Base-by-base conservation (phyloP, 2,113 vertebrate species). In the Saccopteryx bilineata region DNA sequence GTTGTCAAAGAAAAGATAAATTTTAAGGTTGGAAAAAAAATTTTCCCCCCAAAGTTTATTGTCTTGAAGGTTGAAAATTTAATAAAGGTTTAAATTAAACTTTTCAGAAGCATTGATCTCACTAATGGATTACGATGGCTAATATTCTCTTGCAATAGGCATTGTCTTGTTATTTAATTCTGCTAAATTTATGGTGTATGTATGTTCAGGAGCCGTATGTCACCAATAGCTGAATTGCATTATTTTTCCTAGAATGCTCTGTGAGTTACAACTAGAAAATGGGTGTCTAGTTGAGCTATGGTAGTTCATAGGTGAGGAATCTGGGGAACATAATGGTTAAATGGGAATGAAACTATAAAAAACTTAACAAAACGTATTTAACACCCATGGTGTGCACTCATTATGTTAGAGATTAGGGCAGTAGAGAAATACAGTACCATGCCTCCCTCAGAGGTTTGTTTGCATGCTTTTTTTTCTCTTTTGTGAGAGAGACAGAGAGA, bases 1-100 rank as follows among this genome's bases (percentile, higher is more conserved):
- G 95, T 95, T 94, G 87, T 48, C 96, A 87, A 98, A 93, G 90
- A 13, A 88, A 98, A 92, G 61, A n/a, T 23, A 48, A 63, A 90
- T 74, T 94, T 87, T 39, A 39, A 39, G 39, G 39, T 39, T 39
- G 39, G 39, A 39, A 39, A 39, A 39, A 39, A 39, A 39, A 39
- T 39, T 39, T 39, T 39, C 39, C 3, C 39, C 39, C 39, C 39
- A 39, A 39, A 39, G 39, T 39, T 39, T 39, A 39, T 39, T 39
- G 39, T 39, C 39, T 39, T 39, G 39, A 85, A 66, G 33, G 21
- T 78, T 86, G 81, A 84, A 74, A 68, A 33, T 93, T 74, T 87
- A 90, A 24, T 85, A 23, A 79, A 78, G 39, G 71, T 84, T 94
- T 79, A 94, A 80, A 82, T 82, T 78, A 87, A 94, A n/a, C 71